Evolutionary conservation across 2,797 vertebrate genomes (phyloP), one percentile per base, ranked within the genome.

Genomic region (Zonotrichia albicollis): DNA sequence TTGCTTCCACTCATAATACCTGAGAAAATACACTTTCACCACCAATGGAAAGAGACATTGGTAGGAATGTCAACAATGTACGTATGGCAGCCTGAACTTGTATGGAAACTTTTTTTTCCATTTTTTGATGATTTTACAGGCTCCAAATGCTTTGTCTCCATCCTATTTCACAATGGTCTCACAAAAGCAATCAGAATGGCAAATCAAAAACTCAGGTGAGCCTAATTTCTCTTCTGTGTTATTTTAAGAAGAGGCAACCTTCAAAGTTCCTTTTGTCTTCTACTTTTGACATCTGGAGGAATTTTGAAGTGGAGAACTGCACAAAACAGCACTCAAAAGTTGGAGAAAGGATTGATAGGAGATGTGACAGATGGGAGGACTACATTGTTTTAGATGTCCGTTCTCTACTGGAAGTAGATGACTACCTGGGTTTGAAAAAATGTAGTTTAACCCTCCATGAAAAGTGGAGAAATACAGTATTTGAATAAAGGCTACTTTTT

Each of bases 41-140:
- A 25, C 21, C 0, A 0, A 6, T 7, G 18, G n/a, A 62, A 65
- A 15, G 20, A 72, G 16, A 82, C 58, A 72, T 22, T 26, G 10
- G 18, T 45, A 65, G 27, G 16, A 77, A 32, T 32, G 53, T n/a
- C n/a, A 91, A 3, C 29, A 71, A 61, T 4, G 10, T 51, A 21
- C 4, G 30, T 27, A 14, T 4, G 15, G 18, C 15, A 81, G 61
- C 13, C 57, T 58, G 32, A 70, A 51, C 29, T 36, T 61, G 7
- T 1, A 40, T 16, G 43, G 46, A 42, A 77, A 26, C 4, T 7
- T 21, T 38, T 40, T 57, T 42, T 50, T 34, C 21, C 6, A 2
- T 21, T 62, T 67, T 67, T 50, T 50, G 34, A 18, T 60, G 18
- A 30, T 25, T 46, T 30, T 46, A 29, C 8, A 68, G 40, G 19